Conservation (phyloP, 1,140 invertebrate genomes). For the Trachymyrmex septentrionalis region DNA sequence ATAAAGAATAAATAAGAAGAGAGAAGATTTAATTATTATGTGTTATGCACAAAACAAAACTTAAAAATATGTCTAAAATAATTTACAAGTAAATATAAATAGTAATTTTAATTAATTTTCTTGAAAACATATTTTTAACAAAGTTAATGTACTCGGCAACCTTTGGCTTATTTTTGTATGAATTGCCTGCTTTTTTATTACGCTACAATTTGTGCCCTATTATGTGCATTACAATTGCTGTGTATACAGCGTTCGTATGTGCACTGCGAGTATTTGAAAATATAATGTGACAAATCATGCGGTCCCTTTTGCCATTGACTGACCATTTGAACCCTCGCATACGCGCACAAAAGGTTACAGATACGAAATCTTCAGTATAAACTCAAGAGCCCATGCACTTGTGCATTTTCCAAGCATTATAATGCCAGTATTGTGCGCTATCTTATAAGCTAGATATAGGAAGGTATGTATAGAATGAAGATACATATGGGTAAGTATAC, state of each 20-base stretch:
- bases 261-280: conserved; percentile 30
- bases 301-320: conserved; percentile 59
- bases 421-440: conserved; percentile 72
- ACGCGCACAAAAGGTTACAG: conserved; percentile 59
- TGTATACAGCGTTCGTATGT: background rate
- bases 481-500: conserved; percentile 69
- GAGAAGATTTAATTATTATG: background rate
- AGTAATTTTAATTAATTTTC: background rate
- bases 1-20: background rate
- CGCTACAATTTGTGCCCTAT: background rate
- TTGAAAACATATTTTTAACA: background rate
- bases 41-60: background rate
- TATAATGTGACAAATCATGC: conserved; percentile 30
- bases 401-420: conserved; percentile 70
- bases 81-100: background rate
- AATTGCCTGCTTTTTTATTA: conserved; percentile 42
- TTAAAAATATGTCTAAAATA: background rate
- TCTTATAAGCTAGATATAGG: conserved; percentile 72
- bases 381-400: conserved; percentile 76
- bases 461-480: conserved; percentile 36
- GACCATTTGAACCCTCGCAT: conserved; percentile 68
- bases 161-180: conserved; percentile 79
- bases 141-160: no score
- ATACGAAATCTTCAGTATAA: conserved; percentile 73
- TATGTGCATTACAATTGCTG: background rate